These are phyloP conservation scores for Aphelenchoides bicaudatus DNA, from an alignment of 2,888 invertebrate species.

Conservation along the genomic window DNA sequence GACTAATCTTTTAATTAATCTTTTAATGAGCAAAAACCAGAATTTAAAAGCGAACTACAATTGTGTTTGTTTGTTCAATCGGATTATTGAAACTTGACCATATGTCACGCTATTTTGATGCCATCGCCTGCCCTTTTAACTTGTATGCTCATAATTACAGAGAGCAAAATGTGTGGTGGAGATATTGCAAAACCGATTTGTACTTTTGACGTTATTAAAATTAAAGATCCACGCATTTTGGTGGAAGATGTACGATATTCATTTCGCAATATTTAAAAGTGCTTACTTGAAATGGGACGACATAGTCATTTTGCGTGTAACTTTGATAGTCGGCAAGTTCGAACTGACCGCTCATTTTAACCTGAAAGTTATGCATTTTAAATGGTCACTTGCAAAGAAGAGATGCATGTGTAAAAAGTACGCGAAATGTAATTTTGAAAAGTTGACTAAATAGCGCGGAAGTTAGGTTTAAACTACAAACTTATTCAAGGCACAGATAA, in stretches of 20 bases:
- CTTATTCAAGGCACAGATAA: not conserved
- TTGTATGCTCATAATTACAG: too few species aligned
- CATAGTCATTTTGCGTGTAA: slow-evolving; percentile 16
- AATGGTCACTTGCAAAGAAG: too few species aligned
- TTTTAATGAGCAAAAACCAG: too few species aligned
- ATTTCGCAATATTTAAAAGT: too few species aligned
- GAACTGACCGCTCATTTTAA: not conserved
- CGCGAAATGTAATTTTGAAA: not conserved
- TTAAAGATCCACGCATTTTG: not conserved
- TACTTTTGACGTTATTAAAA: too few species aligned
- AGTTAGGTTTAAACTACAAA: not conserved
- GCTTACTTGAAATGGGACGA: slow-evolving; percentile 12
- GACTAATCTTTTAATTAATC: not conserved
- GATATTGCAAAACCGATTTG: too few species aligned
- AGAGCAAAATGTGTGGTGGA: too few species aligned
- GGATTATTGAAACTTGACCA: not conserved
- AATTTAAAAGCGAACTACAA: not conserved
- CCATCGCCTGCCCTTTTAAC: too few species aligned
- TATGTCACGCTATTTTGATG: not conserved
- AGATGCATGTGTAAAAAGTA: not conserved
- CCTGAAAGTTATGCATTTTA: too few species aligned
- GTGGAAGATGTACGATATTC: too few species aligned
- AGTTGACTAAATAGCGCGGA: not conserved
- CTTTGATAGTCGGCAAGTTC: slow-evolving; percentile 3
- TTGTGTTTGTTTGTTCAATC: not conserved